A percentile compares a stretch with the other conserved stretches of the same genome.
phyloP scores from a whole-genome alignment of 1,140 invertebrate species.

The Lethrus apterus region DNA sequence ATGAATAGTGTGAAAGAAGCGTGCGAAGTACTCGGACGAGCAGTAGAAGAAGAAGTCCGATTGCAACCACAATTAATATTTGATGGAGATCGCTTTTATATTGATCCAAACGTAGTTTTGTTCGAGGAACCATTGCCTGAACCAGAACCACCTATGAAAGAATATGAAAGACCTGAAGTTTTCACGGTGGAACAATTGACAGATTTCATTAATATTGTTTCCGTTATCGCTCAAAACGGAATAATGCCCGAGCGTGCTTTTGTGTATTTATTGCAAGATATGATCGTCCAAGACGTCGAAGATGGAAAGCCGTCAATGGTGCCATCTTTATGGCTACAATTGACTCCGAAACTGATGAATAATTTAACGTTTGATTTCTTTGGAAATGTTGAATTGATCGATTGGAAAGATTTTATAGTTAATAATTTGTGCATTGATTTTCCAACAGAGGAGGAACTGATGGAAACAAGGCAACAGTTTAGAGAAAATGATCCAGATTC shows the following conservation, averaged over 20 bases:
- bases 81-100: constrained; percentile 25
- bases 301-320: constrained; percentile 41
- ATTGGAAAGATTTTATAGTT: constrained; percentile 57
- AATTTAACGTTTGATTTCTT: constrained; percentile 44
- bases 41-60: constrained; percentile 45
- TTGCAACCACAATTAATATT: constrained; percentile 26
- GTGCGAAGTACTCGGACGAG: constrained; percentile 46
- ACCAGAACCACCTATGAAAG: constrained; percentile 19
- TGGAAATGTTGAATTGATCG: constrained; percentile 44
- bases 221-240: constrained; percentile 47
- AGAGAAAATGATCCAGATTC: constrained; percentile 40
- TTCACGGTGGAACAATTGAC: constrained; percentile 48
- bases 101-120: constrained; percentile 22
- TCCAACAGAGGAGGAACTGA: constrained; percentile 46
- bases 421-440: constrained; percentile 47
- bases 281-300: constrained; percentile 44
- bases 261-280: constrained; percentile 50
- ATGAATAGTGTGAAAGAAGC: constrained; percentile 47
- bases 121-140: constrained; percentile 20
- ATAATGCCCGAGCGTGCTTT: constrained; percentile 44
- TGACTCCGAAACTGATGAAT: constrained; percentile 44
- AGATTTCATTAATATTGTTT: constrained; percentile 44
- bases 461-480: constrained; percentile 43
- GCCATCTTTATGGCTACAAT: constrained; percentile 45
- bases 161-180: constrained; percentile 31